These are phyloP conservation scores for Arctopsyche grandis DNA, from an alignment of 1,140 invertebrate genomes.

Conservation along the genomic window DNA sequence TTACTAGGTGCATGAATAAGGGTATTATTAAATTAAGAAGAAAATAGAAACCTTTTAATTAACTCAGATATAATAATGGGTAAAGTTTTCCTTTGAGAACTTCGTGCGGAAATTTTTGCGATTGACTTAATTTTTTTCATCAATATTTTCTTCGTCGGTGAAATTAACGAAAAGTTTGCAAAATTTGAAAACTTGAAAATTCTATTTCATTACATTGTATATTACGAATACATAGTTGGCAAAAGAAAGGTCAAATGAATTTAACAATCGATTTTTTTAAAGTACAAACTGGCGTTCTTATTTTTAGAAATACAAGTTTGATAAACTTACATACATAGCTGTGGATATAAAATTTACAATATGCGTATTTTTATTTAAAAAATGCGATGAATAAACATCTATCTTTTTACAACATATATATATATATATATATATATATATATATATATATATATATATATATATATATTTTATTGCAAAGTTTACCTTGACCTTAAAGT, in stretches of 20 bases:
- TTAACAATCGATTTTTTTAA: background rate
- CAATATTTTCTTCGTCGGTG: background rate
- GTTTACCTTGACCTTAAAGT: too few species aligned
- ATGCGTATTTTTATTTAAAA: too few species aligned
- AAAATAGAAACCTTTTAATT: conserved; percentile 1
- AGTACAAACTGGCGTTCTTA: too few species aligned
- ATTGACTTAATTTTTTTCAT: background rate
- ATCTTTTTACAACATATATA: too few species aligned
- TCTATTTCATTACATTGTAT: too few species aligned
- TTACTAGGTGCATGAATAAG: background rate
- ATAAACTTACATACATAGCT: too few species aligned
- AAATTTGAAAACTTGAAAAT: background rate
- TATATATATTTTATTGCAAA: too few species aligned
- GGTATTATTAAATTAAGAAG: background rate
- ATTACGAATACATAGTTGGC: background rate
- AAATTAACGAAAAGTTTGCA: background rate
- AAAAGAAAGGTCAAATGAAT: background rate
- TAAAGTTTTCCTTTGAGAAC: conserved; percentile 22
- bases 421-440: too few species aligned
- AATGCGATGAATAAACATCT: too few species aligned
- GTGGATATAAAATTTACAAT: too few species aligned
- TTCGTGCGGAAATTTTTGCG: conserved; percentile 11
- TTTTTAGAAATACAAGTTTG: too few species aligned
- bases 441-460: too few species aligned
- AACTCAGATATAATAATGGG: background rate